Conservation (phyloP, 2,888 invertebrate species). For the Allophyes oxyacanthae region DNA sequence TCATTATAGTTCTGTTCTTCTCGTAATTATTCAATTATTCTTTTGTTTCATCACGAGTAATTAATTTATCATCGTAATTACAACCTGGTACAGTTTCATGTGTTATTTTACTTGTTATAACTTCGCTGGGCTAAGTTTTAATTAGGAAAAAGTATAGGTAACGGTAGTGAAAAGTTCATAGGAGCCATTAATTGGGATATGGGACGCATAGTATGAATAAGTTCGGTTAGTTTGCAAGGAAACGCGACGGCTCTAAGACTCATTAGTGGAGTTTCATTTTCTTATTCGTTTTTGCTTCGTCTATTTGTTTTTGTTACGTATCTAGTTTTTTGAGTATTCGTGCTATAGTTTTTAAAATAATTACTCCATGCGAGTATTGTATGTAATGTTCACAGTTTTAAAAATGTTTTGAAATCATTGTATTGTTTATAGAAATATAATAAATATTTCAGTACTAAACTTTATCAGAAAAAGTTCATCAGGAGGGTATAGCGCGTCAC, state of each 20-base stretch:
- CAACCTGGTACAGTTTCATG: slow-evolving; percentile 24
- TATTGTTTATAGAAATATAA: too few species aligned
- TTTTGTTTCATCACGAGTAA: slow-evolving; percentile 26
- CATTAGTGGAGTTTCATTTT: slow-evolving; percentile 47
- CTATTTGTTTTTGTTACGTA: slow-evolving; percentile 11
- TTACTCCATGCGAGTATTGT: too few species aligned
- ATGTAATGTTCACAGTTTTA: too few species aligned
- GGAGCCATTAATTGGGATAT: slow-evolving; percentile 33
- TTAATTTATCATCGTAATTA: slow-evolving; percentile 42
- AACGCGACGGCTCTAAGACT: slow-evolving; percentile 23
- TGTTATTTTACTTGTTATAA: slow-evolving; percentile 63
- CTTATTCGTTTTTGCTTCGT: slow-evolving; percentile 28
- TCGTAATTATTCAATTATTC: slow-evolving; percentile 25
- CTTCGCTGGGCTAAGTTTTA: slow-evolving; percentile 66
- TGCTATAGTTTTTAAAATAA: slow-evolving; percentile 12
- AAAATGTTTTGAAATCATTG: too few species aligned
- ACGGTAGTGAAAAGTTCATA: slow-evolving; percentile 40
- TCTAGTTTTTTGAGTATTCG: too few species aligned
- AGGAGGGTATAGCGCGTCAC: too few species aligned
- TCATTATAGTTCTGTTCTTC: background rate
- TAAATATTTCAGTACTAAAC: too few species aligned
- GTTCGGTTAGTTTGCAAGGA: slow-evolving; percentile 17
- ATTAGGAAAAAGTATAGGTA: slow-evolving; percentile 65
- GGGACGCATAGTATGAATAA: slow-evolving; percentile 19
- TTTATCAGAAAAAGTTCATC: too few species aligned